Percentiles rank a stretch among this genome's conserved stretches.
Evolutionary conservation across 2,888 invertebrate genomes (phyloP).

Genomic region (Cenopis cana): DNA sequence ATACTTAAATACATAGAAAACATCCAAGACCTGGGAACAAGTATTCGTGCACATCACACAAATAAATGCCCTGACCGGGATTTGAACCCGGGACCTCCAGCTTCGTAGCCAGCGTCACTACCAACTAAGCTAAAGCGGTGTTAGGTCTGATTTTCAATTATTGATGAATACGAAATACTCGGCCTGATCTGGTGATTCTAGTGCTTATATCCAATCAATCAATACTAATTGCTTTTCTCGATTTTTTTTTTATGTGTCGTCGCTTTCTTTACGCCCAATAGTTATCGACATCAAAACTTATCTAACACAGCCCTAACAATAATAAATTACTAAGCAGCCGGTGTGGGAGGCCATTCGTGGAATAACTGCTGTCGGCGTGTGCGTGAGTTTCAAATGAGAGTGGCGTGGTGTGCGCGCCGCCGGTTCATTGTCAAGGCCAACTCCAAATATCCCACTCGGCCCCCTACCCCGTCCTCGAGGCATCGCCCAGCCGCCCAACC

Average conservation of each 20-base stretch:
- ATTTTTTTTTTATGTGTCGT: too few species aligned
- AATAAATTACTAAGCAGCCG: conserved; percentile 58
- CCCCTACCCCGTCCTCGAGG: conserved; percentile 64
- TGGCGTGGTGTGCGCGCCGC: conserved; percentile 74
- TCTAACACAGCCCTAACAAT: conserved; percentile 65
- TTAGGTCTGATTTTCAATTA: not conserved
- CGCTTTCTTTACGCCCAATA: not conserved
- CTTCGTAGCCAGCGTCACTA: too few species aligned
- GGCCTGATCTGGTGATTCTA: not conserved
- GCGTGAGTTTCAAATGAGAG: conserved; percentile 69
- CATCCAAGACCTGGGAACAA: too few species aligned
- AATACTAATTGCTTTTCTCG: too few species aligned
- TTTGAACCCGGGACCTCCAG: too few species aligned
- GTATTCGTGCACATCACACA: too few species aligned
- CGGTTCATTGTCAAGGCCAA: conserved; percentile 84
- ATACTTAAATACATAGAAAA: too few species aligned
- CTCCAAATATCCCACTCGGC: conserved; percentile 81
- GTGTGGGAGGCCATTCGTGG: conserved; percentile 71
- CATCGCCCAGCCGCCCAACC: conserved; percentile 66
- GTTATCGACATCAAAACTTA: conserved; percentile 13
- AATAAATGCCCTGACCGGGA: too few species aligned
- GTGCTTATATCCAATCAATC: too few species aligned
- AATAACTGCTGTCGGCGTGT: conserved; percentile 66
- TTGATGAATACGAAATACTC: not conserved
- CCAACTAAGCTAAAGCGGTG: too few species aligned